Conservation (phyloP, 2,888 invertebrate genomes). For the Theodoxus fluviatilis region DNA sequence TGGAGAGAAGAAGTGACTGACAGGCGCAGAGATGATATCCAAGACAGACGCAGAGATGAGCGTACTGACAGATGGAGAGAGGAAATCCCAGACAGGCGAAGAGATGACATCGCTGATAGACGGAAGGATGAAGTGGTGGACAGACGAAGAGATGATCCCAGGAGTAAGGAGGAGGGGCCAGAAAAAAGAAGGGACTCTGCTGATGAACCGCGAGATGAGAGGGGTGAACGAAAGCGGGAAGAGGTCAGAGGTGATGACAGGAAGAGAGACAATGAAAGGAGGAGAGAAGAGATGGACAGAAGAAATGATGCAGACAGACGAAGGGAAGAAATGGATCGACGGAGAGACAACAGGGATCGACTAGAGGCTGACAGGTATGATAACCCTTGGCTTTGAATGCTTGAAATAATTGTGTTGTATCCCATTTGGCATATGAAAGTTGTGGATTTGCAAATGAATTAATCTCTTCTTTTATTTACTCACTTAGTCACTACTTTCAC, state of each 20-base stretch:
- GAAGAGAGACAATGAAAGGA: constrained; percentile 35
- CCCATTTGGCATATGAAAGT: constrained; percentile 6
- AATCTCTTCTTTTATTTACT: no score
- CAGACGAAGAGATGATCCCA: constrained; percentile 27
- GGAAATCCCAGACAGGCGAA: constrained; percentile 34
- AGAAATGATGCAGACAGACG: constrained; percentile 28
- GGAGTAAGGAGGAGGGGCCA: constrained; percentile 33
- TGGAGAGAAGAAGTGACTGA: constrained; percentile 29
- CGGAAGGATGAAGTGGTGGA: constrained; percentile 26
- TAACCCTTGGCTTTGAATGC: constrained; percentile 19
- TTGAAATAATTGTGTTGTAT: neutral
- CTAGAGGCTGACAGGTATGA: constrained; percentile 15
- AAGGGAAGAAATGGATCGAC: constrained; percentile 28
- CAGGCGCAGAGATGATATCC: constrained; percentile 30
- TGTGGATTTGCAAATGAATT: neutral
- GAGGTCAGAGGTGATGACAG: constrained; percentile 7
- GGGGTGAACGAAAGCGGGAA: constrained; percentile 1
- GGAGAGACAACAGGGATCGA: constrained; percentile 27
- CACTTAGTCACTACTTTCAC: no score
- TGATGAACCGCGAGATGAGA: no score
- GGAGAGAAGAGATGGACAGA: constrained; percentile 33
- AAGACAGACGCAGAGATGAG: neutral
- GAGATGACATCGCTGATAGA: constrained; percentile 31
- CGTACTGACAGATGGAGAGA: constrained; percentile 28
- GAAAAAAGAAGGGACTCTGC: no score